Evolutionary conservation across 2,113 vertebrate species (phyloP), one percentile per base, ranked within the genome.

Genomic region (Platichthys flesus): DNA sequence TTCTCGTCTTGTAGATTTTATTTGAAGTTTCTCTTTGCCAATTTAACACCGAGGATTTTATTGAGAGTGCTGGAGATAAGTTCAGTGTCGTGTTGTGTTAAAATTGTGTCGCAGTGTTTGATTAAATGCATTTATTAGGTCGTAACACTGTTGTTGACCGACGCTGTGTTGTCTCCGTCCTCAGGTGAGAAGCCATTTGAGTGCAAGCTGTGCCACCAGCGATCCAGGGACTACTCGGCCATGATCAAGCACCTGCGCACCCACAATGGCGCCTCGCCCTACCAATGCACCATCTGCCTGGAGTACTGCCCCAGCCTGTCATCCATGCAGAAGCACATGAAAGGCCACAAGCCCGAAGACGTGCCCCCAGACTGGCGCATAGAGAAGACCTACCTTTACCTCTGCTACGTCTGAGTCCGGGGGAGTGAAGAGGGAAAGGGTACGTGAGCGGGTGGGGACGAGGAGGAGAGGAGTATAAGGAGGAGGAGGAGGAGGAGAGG

Each of bases 291-390:
- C 93, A 97, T 99, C 93, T 99, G 98, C 95, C 95, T 97, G 79
- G 97, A 98, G 84, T 99, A 98, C 95, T 99, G 97, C 96, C 97
- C 98, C 90, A 98, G 97, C 93, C 96, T 99, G 85, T 99, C 98
- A 4, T 95, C 97, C 94, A 99, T 99, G 98, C 97, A 99, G 96
- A 99, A 98, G 94, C 98, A 99, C 96, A 99, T 99, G 97, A 99
- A 99, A 88, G 93, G 95, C 91, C 97, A 99, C 96, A 98, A 98
- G 92, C 97, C 97, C 0, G 97, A 99, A 94, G 97, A 99, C 92
- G 93, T 99, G 91, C 97, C 98, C 1, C 95, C 97, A 1, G 98
- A 99, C 95, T 99, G 98, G 98, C 96, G 97, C 94, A 99, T 99
- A 93, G 98, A 99, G 96, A 99, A 99, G 95, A 99, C 98, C 70